Evolutionary conservation across 1,140 invertebrate species (phyloP).

Genomic region (Lycorma delicatula): DNA sequence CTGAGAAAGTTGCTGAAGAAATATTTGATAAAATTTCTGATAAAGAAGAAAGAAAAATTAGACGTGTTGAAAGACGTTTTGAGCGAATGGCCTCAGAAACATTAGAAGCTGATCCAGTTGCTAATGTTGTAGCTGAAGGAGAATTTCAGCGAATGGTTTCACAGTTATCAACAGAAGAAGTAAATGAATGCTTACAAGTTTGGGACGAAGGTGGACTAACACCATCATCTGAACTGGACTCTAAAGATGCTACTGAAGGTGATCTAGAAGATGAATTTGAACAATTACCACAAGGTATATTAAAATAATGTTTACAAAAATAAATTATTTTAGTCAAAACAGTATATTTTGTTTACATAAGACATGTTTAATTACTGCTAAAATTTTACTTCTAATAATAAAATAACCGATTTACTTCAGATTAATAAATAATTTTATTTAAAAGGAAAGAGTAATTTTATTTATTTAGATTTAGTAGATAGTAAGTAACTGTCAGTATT

Average conservation of each 20-base stretch:
- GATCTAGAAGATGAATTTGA: constrained; percentile 33
- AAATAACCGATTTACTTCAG: too few relatives aligned
- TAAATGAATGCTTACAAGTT: constrained; percentile 39
- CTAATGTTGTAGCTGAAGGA: constrained; percentile 30
- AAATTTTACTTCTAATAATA: too few relatives aligned
- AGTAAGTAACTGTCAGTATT: too few relatives aligned
- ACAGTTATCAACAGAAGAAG: constrained; percentile 42
- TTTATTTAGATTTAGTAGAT: too few relatives aligned
- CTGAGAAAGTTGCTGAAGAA: constrained; percentile 23
- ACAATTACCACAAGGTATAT: constrained; percentile 40
- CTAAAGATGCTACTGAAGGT: constrained; percentile 32
- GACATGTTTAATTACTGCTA: too few relatives aligned
- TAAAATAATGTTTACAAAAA: too few relatives aligned
- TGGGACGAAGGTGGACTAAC: constrained; percentile 42
- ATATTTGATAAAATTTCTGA: constrained; percentile 15
- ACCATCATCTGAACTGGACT: constrained; percentile 38
- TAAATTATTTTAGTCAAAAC: too few relatives aligned
- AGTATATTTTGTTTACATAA: too few relatives aligned
- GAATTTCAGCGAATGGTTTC: constrained; percentile 43
- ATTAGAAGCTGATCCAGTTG: constrained; percentile 22
- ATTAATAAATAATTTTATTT: too few relatives aligned
- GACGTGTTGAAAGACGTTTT: constrained; percentile 47
- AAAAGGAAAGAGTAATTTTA: too few relatives aligned
- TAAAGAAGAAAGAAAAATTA: constrained; percentile 20
- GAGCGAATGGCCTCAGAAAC: constrained; percentile 46